Base-by-base conservation (phyloP, 2,888 invertebrate species). In the Dromius quadrimaculatus region DNA sequence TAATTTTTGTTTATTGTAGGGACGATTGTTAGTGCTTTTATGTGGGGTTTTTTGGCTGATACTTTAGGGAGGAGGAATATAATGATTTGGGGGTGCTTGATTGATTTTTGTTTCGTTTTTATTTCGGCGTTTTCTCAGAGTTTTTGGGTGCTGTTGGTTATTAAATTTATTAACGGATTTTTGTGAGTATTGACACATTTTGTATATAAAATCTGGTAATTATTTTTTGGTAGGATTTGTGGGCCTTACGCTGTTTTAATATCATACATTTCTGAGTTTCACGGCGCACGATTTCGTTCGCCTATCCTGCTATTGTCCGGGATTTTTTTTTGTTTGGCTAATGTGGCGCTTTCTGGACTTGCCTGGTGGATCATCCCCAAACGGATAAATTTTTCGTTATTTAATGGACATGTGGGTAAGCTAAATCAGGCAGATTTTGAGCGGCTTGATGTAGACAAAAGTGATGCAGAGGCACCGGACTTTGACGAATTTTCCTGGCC, bases 41-140 rank as follows among this genome's bases (percentile, higher is more conserved):
- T 90, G 1, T 92, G 92, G 91, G 91, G 91, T 0, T 90, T 88
- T 77, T 78, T 90, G 2, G 89, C 90, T 0, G 91, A 91, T 76
- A 88, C 88, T 0, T 84, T 88, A 71, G 91, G 90, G 2, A 83
- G 89, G 68, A 85, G 85, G 71, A 85, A 85, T 75, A 85, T 91
- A 64, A 84, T 92, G 75, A 82, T 89, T 34, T 84, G 85, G 77
- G 90, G 90, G 0, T 88, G 88, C 77, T 77, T 90, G 50, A 77
- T 84, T 9, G 85, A 90, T 20, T 86, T 85, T 0, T 73, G 88
- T 22, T 85, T 88, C 72, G 89, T 89, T 59, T 75, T 90, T 19
- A 77, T 85, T 0, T 86, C 87, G 6, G 85, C 87, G 1, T 78
- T 89, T 72, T 87, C 88, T 72, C 88, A 88, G 74, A 87, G 85